Base-by-base conservation (phyloP, 2,888 invertebrate genomes). In the Phalangium opilio region DNA sequence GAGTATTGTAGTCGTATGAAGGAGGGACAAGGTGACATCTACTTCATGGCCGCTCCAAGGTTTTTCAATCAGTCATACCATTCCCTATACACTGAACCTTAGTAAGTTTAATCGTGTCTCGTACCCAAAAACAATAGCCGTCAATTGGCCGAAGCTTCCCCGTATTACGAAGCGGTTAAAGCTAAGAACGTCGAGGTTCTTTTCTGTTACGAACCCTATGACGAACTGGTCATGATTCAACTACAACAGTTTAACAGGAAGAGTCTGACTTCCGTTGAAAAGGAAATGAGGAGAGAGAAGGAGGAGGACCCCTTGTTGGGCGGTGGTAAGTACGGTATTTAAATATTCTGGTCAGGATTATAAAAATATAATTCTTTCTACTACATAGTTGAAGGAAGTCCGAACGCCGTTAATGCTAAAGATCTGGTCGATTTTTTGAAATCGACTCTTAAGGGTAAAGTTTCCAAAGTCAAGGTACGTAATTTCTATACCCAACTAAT, bases 181-280 rank as follows among this genome's bases (percentile, higher is more conserved):
- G 80, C 82, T 62, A 79, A 79, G 44, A 79, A 86, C 57, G 76
- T 83, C 4, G 90, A 95, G 70, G 93, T 96, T 0, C 67, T 96
- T 12, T 96, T 91, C 69, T 87, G 93, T 62, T 93, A 86, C 61
- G 95, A 96, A 63, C 81, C 86, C n/a, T 91, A 93, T 59, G 96
- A 98, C 65, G 96, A 96, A 67, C 70, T 96, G 45, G 89, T 93
- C 3, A 70, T 96, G 17, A 77, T 90, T 75, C 90, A 93, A 60
- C 68, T 95, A 47, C 77, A 79, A 52, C 78, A 83, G 62, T 96
- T 83, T 64, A 79, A 79, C 54, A 76, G 77, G 41, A 73, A 73
- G 74, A 77, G 62, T 36, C 70, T 98, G 5, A 77, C 82, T 2
- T 91, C 93, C 0, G 85, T 90, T 1, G 96, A 96, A 67, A 91